Percentiles rank a stretch among this genome's conserved stretches.
phyloP scores from a whole-genome alignment of 1,140 invertebrate genomes.

The Bathynomus jamesi region DNA sequence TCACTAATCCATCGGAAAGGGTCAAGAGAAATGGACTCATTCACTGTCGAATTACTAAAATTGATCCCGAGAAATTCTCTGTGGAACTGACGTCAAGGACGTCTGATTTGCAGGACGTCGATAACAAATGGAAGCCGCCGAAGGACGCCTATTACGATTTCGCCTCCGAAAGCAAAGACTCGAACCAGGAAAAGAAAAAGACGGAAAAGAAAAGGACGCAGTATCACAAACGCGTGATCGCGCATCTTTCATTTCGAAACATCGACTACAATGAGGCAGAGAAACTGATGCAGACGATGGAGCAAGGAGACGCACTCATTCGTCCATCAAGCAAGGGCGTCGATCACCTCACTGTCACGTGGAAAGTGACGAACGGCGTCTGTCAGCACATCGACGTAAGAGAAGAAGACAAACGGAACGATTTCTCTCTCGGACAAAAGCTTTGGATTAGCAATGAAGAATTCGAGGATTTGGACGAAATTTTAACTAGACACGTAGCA shows the following conservation, averaged over 20 bases:
- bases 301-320: constrained; percentile 93
- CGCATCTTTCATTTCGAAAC: constrained; percentile 96
- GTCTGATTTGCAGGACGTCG: constrained; percentile 84
- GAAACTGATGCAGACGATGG: constrained; percentile 80
- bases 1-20: constrained; percentile 84
- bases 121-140: constrained; percentile 78
- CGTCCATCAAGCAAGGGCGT: constrained; percentile 90
- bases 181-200: constrained; percentile 66
- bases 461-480: constrained; percentile 98
- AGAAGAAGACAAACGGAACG: constrained; percentile 95
- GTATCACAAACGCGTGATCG: constrained; percentile 91
- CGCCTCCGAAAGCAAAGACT: constrained; percentile 72
- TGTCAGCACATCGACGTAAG: constrained; percentile 92
- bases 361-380: constrained; percentile 92
- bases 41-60: constrained; percentile 88
- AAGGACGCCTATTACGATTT: constrained; percentile 89
- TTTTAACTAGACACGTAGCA: constrained; percentile 88
- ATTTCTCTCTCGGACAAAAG: constrained; percentile 83
- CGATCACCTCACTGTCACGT: constrained; percentile 94
- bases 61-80: constrained; percentile 88
- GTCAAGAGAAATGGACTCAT: constrained; percentile 80
- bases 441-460: constrained; percentile 82
- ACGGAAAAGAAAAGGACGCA: constrained; percentile 68
- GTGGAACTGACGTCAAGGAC: constrained; percentile 90
- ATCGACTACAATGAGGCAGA: constrained; percentile 89